These are phyloP conservation scores for Hemiprocne comata DNA, from an alignment of 2,113 vertebrate species.

Conservation along the genomic window DNA sequence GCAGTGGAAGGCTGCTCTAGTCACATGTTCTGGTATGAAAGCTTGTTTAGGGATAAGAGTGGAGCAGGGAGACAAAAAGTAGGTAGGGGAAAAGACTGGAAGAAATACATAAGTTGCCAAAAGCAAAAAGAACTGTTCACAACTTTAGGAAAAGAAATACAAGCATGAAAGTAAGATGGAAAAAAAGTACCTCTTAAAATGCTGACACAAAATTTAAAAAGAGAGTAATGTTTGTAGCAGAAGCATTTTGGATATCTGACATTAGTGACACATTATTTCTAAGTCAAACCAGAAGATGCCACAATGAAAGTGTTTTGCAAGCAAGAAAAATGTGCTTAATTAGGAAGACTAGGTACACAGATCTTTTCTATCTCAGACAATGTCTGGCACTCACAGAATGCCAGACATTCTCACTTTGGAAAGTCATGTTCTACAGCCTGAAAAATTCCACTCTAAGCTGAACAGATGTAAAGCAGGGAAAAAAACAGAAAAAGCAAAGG, in stretches of 20 bases:
- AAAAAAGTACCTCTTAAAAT: background rate
- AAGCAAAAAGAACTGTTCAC: background rate
- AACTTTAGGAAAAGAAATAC: background rate
- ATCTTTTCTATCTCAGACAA: background rate
- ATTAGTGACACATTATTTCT: background rate
- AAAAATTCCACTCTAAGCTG: background rate
- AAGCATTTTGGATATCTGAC: background rate
- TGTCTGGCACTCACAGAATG: conserved; percentile 24
- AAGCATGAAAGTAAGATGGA: background rate
- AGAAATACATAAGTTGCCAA: background rate
- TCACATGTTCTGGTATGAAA: background rate
- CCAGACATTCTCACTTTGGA: background rate
- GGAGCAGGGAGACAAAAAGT: background rate
- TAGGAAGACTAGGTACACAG: background rate
- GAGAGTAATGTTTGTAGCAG: background rate
- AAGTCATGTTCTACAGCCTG: background rate
- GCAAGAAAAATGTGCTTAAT: background rate
- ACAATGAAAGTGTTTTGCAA: background rate
- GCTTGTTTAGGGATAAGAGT: background rate
- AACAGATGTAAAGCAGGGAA: background rate
- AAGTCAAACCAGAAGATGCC: background rate
- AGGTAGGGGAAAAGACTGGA: background rate
- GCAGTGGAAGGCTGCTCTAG: background rate
- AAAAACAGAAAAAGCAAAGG: background rate
- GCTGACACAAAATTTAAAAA: background rate